phyloP scores from a whole-genome alignment of 2,797 vertebrate genomes.

The Parauchenoglanis ngamensis region DNA sequence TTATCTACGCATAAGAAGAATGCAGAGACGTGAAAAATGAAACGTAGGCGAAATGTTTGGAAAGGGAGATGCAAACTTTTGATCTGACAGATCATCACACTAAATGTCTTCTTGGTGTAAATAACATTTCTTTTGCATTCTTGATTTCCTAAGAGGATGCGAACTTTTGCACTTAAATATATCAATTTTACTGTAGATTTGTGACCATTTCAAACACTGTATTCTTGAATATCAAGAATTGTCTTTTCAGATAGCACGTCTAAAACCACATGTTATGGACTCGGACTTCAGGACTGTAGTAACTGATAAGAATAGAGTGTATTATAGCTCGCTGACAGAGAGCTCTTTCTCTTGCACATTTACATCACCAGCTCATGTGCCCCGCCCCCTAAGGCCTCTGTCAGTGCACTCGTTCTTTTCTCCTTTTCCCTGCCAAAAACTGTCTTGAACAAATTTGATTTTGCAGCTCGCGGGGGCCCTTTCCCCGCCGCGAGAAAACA shows the following conservation, averaged over 20 bases:
- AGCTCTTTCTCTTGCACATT: constrained; percentile 1
- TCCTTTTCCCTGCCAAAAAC: constrained; percentile 61
- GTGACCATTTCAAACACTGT: not conserved
- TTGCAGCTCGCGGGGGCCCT: constrained; percentile 67
- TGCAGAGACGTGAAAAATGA: not conserved
- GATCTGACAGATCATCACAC: not conserved
- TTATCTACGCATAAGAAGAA: not conserved
- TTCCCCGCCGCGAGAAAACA: constrained; percentile 75
- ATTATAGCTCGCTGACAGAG: constrained; percentile 4
- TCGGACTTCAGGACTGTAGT: not conserved
- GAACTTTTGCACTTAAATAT: not conserved
- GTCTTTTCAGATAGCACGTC: not conserved
- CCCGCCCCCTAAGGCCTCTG: constrained; percentile 1
- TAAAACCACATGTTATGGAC: not conserved
- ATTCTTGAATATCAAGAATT: not conserved
- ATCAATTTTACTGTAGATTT: not conserved
- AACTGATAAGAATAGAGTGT: not conserved
- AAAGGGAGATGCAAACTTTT: not conserved
- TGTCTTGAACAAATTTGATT: constrained; percentile 79
- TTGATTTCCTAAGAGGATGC: not conserved
- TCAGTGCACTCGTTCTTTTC: constrained; percentile 6
- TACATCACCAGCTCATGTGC: not conserved
- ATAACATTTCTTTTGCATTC: not conserved
- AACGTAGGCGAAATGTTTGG: not conserved
- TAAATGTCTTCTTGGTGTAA: not conserved